Evolutionary conservation across 2,797 vertebrate genomes (phyloP), one percentile per base, ranked within the genome.

Genomic region (Rhyacichthys aspro): DNA sequence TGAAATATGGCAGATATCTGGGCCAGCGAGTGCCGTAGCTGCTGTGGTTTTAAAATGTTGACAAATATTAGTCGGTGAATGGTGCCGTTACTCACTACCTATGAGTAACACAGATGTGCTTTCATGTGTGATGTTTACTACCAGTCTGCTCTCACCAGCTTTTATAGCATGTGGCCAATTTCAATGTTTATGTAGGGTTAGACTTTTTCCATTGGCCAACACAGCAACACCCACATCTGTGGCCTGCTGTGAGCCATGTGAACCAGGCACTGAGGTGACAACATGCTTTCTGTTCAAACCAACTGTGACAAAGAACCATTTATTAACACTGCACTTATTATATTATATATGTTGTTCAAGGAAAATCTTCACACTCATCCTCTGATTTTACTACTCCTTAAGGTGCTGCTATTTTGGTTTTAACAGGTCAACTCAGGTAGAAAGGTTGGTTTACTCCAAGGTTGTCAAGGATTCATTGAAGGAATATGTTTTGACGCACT

Each of bases 61-160:
- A 39, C 14, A 36, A 56, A 41, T 9, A 16, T 44, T 8, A 17
- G 12, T 32, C 16, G 14, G 43, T 37, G 48, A 52, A 46, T 37
- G 8, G 36, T 43, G 63, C 39, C 49, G 43, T 48, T 43, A 36
- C 39, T 34, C 48, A 42, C 33, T 41, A 41, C 7, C 39, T 41
- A 41, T 41, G 39, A 41, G 14, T 10, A 14, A 41, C 39, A 37
- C 34, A 37, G 1, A 11, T 62, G 59, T 53, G 39, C 48, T 43
- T 34, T 53, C 38, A 66, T 74, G 61, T 64, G 47, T 69, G 63
- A 57, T 37, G 43, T 44, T 65, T 74, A 68, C 14, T 0, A 50
- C 17, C 48, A 9, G 33, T 14, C 28, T 72, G 16, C 55, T 58
- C 59, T 65, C 47, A 60, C 14, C 48, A 53, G 65, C 39, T 54